These are phyloP conservation scores for Pheosia tremula DNA, from an alignment of 2,888 invertebrate species.

Conservation along the genomic window DNA sequence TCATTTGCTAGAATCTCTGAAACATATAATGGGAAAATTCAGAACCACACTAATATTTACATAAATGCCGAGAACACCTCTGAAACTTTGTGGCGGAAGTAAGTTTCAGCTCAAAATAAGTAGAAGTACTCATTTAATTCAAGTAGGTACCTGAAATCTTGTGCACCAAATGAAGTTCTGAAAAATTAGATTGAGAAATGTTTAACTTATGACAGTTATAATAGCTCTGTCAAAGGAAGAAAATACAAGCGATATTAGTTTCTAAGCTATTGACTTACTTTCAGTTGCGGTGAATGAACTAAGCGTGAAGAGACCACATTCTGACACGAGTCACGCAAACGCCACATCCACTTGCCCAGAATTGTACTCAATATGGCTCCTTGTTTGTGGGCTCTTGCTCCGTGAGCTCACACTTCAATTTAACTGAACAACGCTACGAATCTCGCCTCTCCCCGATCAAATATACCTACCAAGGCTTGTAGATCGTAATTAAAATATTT, in stretches of 20 bases:
- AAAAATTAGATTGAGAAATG: conserved; percentile 5
- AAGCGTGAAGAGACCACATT: conserved; percentile 68
- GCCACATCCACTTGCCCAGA: conserved; percentile 50
- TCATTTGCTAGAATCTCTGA: conserved; percentile 18
- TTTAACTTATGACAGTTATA: no score
- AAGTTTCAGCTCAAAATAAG: conserved; percentile 24
- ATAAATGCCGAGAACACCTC: conserved; percentile 29
- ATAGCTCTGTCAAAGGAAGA: no score
- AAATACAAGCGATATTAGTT: conserved; percentile 1
- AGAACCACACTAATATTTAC: conserved; percentile 29
- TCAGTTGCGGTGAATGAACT: conserved; percentile 79
- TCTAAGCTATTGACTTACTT: conserved; percentile 29
- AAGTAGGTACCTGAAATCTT: not conserved
- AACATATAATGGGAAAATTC: conserved; percentile 23
- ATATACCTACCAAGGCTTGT: conserved; percentile 40
- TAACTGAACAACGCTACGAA: conserved; percentile 32
- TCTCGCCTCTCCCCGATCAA: conserved; percentile 32
- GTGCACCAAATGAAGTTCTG: not conserved
- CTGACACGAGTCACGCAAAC: conserved; percentile 66
- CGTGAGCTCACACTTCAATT: conserved; percentile 47
- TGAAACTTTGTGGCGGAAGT: conserved; percentile 19
- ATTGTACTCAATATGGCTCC: conserved; percentile 53
- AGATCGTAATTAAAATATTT: conserved; percentile 32
- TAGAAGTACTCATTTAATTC: conserved; percentile 17
- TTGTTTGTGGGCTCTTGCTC: conserved; percentile 55